Percentiles rank a stretch among this genome's conserved stretches.
phyloP scores from a whole-genome alignment of 2,797 vertebrate genomes.

The Nyctibius grandis region DNA sequence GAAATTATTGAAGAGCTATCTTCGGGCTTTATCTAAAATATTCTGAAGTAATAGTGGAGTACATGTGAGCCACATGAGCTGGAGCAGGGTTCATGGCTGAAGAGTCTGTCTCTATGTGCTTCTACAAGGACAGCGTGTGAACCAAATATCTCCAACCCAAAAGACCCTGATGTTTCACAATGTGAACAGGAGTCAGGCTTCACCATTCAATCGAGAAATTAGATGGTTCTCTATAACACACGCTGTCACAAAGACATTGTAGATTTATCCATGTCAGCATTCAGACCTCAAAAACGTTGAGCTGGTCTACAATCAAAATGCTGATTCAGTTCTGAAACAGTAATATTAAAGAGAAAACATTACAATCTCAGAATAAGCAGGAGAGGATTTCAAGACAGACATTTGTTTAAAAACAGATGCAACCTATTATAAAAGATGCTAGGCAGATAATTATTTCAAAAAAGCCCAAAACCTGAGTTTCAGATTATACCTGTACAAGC shows the following conservation, averaged over 20 bases:
- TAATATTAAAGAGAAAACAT: background rate
- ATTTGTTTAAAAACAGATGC: background rate
- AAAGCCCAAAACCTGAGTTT: background rate
- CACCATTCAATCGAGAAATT: background rate
- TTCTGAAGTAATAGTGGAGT: background rate
- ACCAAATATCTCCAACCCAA: background rate
- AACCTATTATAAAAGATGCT: background rate
- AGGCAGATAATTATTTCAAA: background rate
- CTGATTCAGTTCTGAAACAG: background rate
- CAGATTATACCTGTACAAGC: background rate
- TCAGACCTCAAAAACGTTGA: background rate
- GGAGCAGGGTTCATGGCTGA: background rate
- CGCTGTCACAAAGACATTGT: background rate
- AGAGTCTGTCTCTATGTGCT: background rate
- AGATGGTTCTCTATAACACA: background rate
- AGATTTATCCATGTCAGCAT: background rate
- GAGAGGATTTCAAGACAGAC: background rate
- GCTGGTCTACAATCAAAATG: background rate
- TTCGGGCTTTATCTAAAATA: background rate
- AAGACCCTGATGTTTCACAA: background rate
- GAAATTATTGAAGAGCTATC: background rate
- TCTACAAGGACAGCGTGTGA: background rate
- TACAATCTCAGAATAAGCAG: background rate
- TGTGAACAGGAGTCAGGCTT: background rate
- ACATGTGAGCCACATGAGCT: accelerated